phyloP scores from a whole-genome alignment of 2,888 invertebrate genomes.

The Tinea trinotella region DNA sequence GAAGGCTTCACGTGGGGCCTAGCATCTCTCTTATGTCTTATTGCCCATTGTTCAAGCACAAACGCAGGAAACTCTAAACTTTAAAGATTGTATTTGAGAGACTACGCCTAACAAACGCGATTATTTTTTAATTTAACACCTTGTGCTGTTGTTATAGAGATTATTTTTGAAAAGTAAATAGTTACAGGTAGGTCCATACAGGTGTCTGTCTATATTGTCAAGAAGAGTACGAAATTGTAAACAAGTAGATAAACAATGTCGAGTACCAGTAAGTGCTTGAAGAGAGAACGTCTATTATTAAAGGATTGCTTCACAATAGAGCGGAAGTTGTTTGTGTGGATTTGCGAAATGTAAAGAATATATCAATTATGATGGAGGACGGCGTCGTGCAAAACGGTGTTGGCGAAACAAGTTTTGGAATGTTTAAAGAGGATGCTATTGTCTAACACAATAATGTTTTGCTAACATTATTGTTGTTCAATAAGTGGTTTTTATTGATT shows the following conservation, averaged over 20 bases:
- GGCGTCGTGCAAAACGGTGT: constrained; percentile 29
- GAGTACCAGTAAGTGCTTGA: constrained; percentile 29
- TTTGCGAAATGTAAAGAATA: constrained; percentile 33
- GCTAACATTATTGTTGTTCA: neutral
- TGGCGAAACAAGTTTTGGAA: constrained; percentile 36
- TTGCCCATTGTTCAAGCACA: constrained; percentile 63
- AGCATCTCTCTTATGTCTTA: constrained; percentile 41
- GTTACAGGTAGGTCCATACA: constrained; percentile 58
- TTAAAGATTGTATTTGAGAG: constrained; percentile 11
- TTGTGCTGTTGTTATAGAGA: neutral
- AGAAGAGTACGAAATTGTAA: constrained; percentile 33
- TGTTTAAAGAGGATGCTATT: neutral
- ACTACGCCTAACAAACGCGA: neutral
- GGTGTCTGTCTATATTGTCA: constrained; percentile 41
- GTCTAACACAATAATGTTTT: neutral
- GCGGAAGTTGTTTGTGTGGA: constrained; percentile 55
- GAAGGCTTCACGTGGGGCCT: neutral
- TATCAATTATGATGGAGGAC: constrained; percentile 1
- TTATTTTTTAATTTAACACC: constrained; percentile 1
- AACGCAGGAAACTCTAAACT: constrained; percentile 56
- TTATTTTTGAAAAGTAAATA: neutral
- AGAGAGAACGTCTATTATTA: constrained; percentile 38
- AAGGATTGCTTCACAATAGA: constrained; percentile 40
- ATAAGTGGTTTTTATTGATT: neutral
- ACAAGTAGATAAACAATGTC: constrained; percentile 49